These are phyloP conservation scores for Cyaniris semiargus DNA, from an alignment of 2,888 invertebrate genomes.

Conservation along the genomic window DNA sequence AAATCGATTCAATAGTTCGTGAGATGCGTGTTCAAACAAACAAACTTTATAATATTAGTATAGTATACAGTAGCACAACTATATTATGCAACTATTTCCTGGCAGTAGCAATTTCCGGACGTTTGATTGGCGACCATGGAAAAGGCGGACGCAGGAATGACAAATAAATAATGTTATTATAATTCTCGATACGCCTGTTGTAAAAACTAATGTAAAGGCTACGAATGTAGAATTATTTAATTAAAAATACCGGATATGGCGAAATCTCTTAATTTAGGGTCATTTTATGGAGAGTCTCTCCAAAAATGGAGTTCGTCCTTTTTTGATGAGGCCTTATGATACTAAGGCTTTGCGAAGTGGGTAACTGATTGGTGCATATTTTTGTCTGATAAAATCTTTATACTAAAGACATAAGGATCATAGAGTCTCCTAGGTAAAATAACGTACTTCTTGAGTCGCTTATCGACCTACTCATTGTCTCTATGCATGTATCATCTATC, in stretches of 20 bases:
- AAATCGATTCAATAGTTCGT: neutral
- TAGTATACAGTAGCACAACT: neutral
- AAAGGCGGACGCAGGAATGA: neutral
- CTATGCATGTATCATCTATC: neutral
- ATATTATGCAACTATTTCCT: neutral
- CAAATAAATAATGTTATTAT: slow-evolving; percentile 12
- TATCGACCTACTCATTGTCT: neutral
- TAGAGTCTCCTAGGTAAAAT: neutral
- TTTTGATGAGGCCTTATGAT: neutral
- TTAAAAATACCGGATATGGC: neutral
- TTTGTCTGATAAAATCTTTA: neutral
- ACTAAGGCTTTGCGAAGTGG: neutral
- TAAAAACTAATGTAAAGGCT: neutral
- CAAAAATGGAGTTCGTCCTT: neutral
- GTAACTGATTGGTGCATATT: neutral
- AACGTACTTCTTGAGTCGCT: neutral
- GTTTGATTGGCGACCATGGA: neutral
- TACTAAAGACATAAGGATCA: neutral
- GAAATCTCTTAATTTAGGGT: neutral
- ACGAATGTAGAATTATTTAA: neutral
- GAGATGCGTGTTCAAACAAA: neutral
- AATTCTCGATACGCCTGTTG: neutral
- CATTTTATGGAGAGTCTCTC: neutral
- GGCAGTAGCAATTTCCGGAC: neutral
- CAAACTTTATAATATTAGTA: neutral